Evolutionary conservation across 2,888 invertebrate genomes (phyloP), one percentile per base, ranked within the genome.

Genomic region (Drosophila heteroneura): DNA sequence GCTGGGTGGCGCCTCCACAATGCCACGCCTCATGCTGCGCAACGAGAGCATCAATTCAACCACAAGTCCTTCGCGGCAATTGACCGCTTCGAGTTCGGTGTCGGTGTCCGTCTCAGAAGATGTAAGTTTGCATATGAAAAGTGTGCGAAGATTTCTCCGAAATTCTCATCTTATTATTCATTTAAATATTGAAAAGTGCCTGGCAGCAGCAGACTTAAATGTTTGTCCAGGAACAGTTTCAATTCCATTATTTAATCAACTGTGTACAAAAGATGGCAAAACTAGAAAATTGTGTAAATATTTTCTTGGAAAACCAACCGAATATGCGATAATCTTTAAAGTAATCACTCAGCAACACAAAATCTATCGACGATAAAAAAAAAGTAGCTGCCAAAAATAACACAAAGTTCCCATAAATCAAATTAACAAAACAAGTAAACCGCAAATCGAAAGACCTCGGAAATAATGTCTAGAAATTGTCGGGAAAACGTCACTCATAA

Each of bases 71-170:
- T 91, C 92, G 2, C 70, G 76, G 5, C 89, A 63, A 56, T 70
- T 85, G 71, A 82, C 87, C 51, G 68, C 57, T 22, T 85, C 85
- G 30, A 89, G 79, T 49, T 85, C 85, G 19, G 76, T 86, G 5
- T 85, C 85, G 7, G 87, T 89, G 4, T 85, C 85, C 14, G 67
- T 85, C 16, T 85, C 85, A 9, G 93, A 93, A 70, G 92, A 93
- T 82, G 92, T 92, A 92, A 92, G 92, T 92, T 49, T 35, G 4
- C n/a, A 0, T 0, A 6, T 7, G 26, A 12, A 52, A 32, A 9
- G 9, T 19, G 4, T 19, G 35, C 35, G 14, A 5, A 35, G 35
- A 35, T 35, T 35, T 22, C 1, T 7, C 22, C 2, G 2, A 9
- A n/a, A n/a, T 39, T 39, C 39, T 9, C 1, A 3, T 1, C 2